Evolutionary conservation across 2,888 invertebrate species (phyloP), one percentile per base, ranked within the genome.

Genomic region (Pycnomerus fuliginosus): DNA sequence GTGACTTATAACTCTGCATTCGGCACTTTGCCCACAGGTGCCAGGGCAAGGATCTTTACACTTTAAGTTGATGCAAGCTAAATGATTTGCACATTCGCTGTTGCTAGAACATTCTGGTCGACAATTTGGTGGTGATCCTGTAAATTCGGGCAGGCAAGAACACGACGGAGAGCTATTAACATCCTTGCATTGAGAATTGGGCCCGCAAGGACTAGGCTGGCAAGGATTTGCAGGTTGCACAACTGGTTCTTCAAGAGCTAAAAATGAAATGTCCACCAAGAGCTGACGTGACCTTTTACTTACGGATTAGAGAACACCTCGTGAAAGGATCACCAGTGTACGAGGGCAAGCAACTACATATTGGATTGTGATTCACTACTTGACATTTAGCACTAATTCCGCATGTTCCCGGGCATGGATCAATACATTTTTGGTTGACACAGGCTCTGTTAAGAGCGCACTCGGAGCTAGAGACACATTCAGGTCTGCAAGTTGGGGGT

Each of bases 361-460:
- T 76, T 1, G 82, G 82, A 40, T 79, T 74, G 50, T 82, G 90
- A 61, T 90, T 89, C 37, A 86, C 80, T 10, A 87, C 86, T 60
- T 84, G 83, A 64, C 91, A 91, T 41, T 83, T 76, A 1, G 90
- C 85, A 63, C 83, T 84, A 35, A 78, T 72, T 5, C 88, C 91
- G 64, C 91, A 92, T 58, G 84, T 84, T 50, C 85, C 85, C n/a
- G 82, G 80, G 59, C 92, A 92, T 3, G 92, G 91, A 71, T 92
- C 83, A n/a, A 79, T 72, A 64, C 93, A 93, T 72, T 89, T 89
- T 44, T 84, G 85, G 47, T 83, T 79, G 20, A 86, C 74, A 63
- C 93, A 93, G 11, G 90, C 85, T 64, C 80, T 82, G 62, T 87
- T 83, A 33, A 80, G 73, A 1, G 85, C 75, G 70, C 92, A 93